Base-by-base conservation (phyloP, 2,888 invertebrate genomes). In the Ceraclea dissimilis region DNA sequence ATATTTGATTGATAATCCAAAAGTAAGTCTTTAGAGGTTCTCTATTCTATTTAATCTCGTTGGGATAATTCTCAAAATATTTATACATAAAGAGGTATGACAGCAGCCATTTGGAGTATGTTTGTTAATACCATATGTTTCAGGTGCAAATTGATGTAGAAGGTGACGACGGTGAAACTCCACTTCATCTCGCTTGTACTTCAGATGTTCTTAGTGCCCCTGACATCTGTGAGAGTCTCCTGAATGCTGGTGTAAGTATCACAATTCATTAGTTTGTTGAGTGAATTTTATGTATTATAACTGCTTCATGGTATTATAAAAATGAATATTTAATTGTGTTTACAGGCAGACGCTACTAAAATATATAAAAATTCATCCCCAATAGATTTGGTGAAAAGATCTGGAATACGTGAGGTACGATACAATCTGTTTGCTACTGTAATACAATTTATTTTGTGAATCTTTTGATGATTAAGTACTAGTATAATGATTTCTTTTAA, bases 211-310 rank as follows among this genome's bases (percentile, higher is more conserved):
- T 46, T 8, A 39, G 44, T 31, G 39, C 54, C 1, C 16, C 21
- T 5, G 22, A 50, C 16, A 56, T 62, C 21, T 58, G 58, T 47
- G 34, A 39, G 31, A 46, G 8, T 43, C 51, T 62, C 26, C 47
- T 62, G 10, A 13, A 49, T 31, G 18, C 39, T 21, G 57, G 55
- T 13, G 62, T 62, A 58, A 52, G 58, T 61, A 46, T 46, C 31
- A 13, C 39, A 39, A 8, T 39, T 13, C 16, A 31, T 39, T 31
- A n/a, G n/a, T n/a, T n/a, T n/a, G n/a, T n/a, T n/a, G n/a, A n/a
- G n/a, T n/a, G n/a, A n/a, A n/a, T n/a, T n/a, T n/a, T n/a, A n/a
- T n/a, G n/a, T n/a, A n/a, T n/a, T n/a, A n/a, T n/a, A n/a, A n/a
- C n/a, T n/a, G n/a, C n/a, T n/a, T n/a, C n/a, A n/a, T n/a, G n/a